Conservation (phyloP, 2,113 vertebrate genomes). For the Saguinus imperator region DNA sequence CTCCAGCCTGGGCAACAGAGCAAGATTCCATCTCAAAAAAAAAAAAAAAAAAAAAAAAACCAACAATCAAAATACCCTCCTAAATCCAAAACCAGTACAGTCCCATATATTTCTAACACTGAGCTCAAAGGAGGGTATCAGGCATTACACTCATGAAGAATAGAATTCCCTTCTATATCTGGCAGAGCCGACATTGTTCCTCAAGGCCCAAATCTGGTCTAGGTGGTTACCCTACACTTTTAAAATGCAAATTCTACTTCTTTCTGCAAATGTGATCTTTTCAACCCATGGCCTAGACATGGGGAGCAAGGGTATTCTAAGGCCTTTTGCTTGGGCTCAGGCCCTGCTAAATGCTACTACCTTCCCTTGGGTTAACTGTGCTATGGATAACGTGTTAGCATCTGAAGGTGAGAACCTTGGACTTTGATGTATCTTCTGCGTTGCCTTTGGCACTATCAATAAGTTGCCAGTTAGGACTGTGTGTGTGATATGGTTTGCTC, state of each 20-base stretch:
- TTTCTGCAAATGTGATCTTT: slow-evolving; percentile 42
- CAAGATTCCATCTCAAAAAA: too few species aligned
- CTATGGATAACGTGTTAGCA: background rate
- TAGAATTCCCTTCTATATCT: background rate
- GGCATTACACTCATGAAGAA: background rate
- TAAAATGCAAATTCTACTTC: slow-evolving; percentile 20
- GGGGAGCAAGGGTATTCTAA: background rate
- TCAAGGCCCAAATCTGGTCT: background rate
- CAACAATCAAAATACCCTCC: background rate
- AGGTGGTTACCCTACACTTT: background rate
- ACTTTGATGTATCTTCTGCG: background rate
- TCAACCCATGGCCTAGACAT: background rate
- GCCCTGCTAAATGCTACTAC: background rate
- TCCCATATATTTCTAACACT: background rate
- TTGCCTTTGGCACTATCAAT: background rate
- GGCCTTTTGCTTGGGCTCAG: background rate
- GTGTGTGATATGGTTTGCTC: background rate
- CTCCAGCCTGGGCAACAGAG: too few species aligned
- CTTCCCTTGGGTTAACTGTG: background rate
- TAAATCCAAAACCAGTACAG: background rate
- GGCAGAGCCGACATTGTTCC: background rate
- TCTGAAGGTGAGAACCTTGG: background rate
- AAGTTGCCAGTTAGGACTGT: background rate
- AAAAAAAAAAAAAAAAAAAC: background rate
- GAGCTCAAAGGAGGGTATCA: background rate